Evolutionary conservation across 2,113 vertebrate species (phyloP), one percentile per base, ranked within the genome.

Genomic region (Philantomba maxwellii): DNA sequence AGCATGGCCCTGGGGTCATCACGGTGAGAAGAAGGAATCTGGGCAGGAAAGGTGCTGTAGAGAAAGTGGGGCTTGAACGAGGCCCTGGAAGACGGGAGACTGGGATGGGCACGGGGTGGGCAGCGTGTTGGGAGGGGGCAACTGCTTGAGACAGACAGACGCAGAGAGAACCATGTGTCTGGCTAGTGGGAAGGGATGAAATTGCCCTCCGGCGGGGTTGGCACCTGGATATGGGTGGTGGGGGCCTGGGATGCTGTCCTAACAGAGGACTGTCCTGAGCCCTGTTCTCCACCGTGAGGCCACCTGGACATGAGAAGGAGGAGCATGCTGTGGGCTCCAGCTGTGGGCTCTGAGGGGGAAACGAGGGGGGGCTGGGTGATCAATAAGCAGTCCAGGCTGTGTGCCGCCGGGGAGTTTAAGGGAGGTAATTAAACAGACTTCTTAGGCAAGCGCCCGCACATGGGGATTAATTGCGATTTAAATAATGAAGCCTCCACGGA

Each of bases 401-500:
- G 89, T 28, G 93, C 80, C 43, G 1, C 60, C 1, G 2, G 58
- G 64, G 91, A 94, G 49, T 36, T 62, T 36, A 26, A 49, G 64
- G 95, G 87, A 87, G 95, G 90, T 55, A 95, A 97, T 97, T 96
- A 96, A 92, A 78, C 84, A 88, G 82, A 92, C 92, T 95, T 91
- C 95, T 86, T 94, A 77, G 75, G 96, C 96, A 91, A 92, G 87
- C 16, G 33, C 70, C 92, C 95, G 23, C 81, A 14, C 6, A 15
- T 3, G 15, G 58, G 84, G 95, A 1, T 0, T 95, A 84, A 60
- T 90, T 96, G 78, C 96, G 53, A 36, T 98, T 94, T 93, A 43
- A 96, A 93, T 89, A 96, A 93, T 85, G 70, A 97, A 96, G 53
- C 93, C 94, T 57, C n/a, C n/a, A 60, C 57, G 85, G 84, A 57